Conservation (phyloP, 1,140 invertebrate species). For the Drosophila subobscura region DNA sequence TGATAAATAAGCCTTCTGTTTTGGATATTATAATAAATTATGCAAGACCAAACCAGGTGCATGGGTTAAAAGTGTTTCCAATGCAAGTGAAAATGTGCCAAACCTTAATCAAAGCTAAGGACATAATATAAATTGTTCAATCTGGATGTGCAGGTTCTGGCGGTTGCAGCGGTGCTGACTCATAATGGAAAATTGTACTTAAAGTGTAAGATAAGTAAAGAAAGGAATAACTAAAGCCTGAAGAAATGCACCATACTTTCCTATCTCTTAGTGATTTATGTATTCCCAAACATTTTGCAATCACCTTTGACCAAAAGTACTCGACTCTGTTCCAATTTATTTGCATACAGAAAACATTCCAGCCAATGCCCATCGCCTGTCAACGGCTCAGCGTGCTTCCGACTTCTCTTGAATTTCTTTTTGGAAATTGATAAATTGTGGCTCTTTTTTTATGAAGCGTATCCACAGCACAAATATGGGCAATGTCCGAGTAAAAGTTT, state of each 20-base stretch:
- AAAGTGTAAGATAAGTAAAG: too few relatives aligned
- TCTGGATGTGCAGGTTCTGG: too few relatives aligned
- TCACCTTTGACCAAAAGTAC: slow-evolving; percentile 38
- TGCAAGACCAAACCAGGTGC: neutral
- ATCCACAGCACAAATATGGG: slow-evolving; percentile 40
- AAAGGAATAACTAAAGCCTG: too few relatives aligned
- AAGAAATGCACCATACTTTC: neutral
- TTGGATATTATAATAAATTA: slow-evolving; percentile 53
- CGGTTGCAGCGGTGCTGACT: too few relatives aligned
- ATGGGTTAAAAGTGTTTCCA: neutral
- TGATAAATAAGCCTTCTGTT: slow-evolving; percentile 42
- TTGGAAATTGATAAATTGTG: slow-evolving; percentile 61
- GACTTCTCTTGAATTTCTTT: slow-evolving; percentile 12
- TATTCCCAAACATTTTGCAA: slow-evolving; percentile 25
- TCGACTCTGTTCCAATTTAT: slow-evolving; percentile 25
- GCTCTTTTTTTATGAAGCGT: slow-evolving; percentile 62
- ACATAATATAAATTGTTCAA: too few relatives aligned
- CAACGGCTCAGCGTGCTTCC: slow-evolving; percentile 19
- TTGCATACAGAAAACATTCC: slow-evolving; percentile 52
- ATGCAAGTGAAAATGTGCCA: neutral
- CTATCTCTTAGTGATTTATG: slow-evolving; percentile 2
- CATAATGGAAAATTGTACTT: too few relatives aligned
- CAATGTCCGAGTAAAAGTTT: slow-evolving; percentile 48
- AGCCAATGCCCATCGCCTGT: slow-evolving; percentile 16
- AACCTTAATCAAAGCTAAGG: neutral